These are phyloP conservation scores for Drosophila parthenogenetica DNA, from an alignment of 2,888 invertebrate species.

Conservation along the genomic window DNA sequence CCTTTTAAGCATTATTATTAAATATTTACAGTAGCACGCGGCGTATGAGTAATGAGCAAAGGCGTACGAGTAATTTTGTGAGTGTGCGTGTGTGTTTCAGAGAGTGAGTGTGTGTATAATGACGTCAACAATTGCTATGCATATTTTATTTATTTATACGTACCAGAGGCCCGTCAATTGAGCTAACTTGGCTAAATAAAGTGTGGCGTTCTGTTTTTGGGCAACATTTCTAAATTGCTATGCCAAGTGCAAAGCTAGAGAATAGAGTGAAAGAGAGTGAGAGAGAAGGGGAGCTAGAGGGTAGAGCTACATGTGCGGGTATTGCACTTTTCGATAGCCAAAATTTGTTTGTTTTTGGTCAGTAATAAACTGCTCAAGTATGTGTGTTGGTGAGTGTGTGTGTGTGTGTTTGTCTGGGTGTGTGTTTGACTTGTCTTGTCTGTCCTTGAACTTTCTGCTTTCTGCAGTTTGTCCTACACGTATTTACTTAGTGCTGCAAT, in stretches of 20 bases:
- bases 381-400: not conserved
- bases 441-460: slow-evolving; percentile 64
- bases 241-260: slow-evolving; percentile 37
- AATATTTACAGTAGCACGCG: slow-evolving; percentile 47
- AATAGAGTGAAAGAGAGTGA: too few relatives aligned
- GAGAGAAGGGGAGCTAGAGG: not conserved
- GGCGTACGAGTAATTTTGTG: slow-evolving; percentile 15
- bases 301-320: slow-evolving; percentile 24
- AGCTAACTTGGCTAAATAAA: slow-evolving; percentile 46
- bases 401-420: slow-evolving; percentile 12
- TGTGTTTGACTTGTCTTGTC: slow-evolving; percentile 21
- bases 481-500: slow-evolving; percentile 5
- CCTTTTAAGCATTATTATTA: slow-evolving; percentile 45
- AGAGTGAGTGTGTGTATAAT: slow-evolving; percentile 13
- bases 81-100: not conserved
- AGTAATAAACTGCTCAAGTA: slow-evolving; percentile 29
- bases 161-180: slow-evolving; percentile 34
- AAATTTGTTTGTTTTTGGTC: slow-evolving; percentile 34
- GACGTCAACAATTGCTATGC: slow-evolving; percentile 52
- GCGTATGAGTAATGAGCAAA: slow-evolving; percentile 63
- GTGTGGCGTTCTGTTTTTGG: slow-evolving; percentile 38
- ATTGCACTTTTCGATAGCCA: slow-evolving; percentile 54
- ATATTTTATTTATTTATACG: slow-evolving; percentile 33
- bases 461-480: slow-evolving; percentile 25
- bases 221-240: slow-evolving; percentile 43